These are phyloP conservation scores for Acrobeloides nanus DNA, from an alignment of 2,888 invertebrate genomes.

Conservation along the genomic window DNA sequence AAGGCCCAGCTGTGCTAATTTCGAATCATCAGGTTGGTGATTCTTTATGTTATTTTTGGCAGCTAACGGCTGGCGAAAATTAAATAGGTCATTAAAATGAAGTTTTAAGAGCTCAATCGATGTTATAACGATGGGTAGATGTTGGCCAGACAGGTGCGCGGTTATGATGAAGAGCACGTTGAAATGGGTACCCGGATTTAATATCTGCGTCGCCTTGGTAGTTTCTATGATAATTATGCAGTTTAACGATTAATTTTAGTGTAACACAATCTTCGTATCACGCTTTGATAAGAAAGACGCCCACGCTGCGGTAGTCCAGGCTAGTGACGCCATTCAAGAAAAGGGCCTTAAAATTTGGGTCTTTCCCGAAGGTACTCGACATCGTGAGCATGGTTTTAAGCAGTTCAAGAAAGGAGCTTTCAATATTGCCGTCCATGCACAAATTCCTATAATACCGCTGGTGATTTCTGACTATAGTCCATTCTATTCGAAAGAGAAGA, in stretches of 20 bases:
- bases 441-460: constrained; percentile 21
- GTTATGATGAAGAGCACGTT: constrained; percentile 48
- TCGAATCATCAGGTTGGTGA: too few relatives aligned
- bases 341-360: constrained; percentile 72
- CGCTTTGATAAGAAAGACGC: constrained; percentile 33
- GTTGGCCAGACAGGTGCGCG: constrained; percentile 49
- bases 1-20: too few relatives aligned
- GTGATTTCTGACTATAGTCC: constrained; percentile 24
- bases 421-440: constrained; percentile 78
- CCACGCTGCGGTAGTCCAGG: constrained; percentile 31
- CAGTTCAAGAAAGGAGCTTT: constrained; percentile 94
- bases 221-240: too few relatives aligned
- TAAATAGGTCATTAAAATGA: too few relatives aligned
- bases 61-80: too few relatives aligned
- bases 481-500: constrained; percentile 19
- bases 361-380: constrained; percentile 86
- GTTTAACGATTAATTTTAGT: too few relatives aligned
- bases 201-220: constrained; percentile 43
- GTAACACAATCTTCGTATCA: constrained; percentile 26
- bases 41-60: too few relatives aligned
- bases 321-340: constrained; percentile 23
- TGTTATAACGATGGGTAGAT: too few relatives aligned
- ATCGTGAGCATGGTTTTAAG: constrained; percentile 73
- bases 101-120: too few relatives aligned
- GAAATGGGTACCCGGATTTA: constrained; percentile 49